phyloP scores from a whole-genome alignment of 2,888 invertebrate species.

The Brenthis daphne region DNA sequence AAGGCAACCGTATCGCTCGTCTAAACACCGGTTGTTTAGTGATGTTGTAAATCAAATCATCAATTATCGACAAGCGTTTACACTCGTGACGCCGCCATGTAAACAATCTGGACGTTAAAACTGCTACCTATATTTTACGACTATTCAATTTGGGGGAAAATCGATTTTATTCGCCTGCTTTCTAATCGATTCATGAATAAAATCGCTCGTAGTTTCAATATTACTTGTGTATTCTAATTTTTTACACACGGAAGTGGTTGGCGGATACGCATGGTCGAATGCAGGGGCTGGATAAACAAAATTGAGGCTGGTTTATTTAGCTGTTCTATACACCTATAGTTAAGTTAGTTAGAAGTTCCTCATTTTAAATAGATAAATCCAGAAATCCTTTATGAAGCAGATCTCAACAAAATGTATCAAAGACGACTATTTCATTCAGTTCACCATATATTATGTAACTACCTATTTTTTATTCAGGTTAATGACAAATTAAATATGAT shows the following conservation, averaged over 20 bases:
- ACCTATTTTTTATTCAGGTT: no score
- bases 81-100: slow-evolving; percentile 80
- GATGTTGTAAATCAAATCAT: slow-evolving; percentile 82
- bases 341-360: no score
- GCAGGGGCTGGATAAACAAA: slow-evolving; percentile 53
- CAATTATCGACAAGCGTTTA: slow-evolving; percentile 82
- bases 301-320: slow-evolving; percentile 31
- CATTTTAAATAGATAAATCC: neutral
- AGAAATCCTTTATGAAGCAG: neutral
- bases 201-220: slow-evolving; percentile 60
- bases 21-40: slow-evolving; percentile 81
- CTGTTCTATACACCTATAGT: slow-evolving; percentile 21
- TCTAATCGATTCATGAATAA: slow-evolving; percentile 71
- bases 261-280: slow-evolving; percentile 59
- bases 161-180: slow-evolving; percentile 81
- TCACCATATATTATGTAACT: no score
- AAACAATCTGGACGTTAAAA: slow-evolving; percentile 79
- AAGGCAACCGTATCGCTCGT: slow-evolving; percentile 68
- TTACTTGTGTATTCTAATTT: slow-evolving; percentile 53
- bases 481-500: no score
- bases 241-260: slow-evolving; percentile 74
- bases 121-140: slow-evolving; percentile 77
- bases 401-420: neutral
- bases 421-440: no score
- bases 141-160: slow-evolving; percentile 80